These are phyloP conservation scores for Syrphus vitripennis DNA, from an alignment of 2,888 invertebrate species.

Conservation along the genomic window DNA sequence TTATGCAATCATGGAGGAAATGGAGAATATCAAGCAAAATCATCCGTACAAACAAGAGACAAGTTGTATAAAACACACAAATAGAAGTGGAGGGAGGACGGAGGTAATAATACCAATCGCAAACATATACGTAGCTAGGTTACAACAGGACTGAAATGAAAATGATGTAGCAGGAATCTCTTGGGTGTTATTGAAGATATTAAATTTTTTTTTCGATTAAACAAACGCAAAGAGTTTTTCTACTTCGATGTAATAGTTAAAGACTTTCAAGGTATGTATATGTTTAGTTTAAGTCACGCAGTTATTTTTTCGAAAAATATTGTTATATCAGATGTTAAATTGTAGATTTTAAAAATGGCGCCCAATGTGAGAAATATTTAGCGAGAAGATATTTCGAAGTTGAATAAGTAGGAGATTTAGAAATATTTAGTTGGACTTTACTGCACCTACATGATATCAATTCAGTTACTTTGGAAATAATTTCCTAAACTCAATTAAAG, in stretches of 20 bases:
- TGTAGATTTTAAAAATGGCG: not conserved
- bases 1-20: constrained; percentile 66
- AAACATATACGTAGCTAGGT: constrained; percentile 22
- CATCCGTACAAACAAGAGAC: constrained; percentile 32
- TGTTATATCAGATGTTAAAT: not conserved
- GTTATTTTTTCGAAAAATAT: not conserved
- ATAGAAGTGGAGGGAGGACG: not conserved
- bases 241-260: not conserved
- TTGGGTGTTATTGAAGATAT: constrained; percentile 48
- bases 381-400: too few relatives aligned
- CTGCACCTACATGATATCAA: too few relatives aligned
- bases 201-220: constrained; percentile 15
- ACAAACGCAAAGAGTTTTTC: constrained; percentile 4
- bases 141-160: constrained; percentile 59
- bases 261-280: not conserved
- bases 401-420: too few relatives aligned
- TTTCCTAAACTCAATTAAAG: too few relatives aligned
- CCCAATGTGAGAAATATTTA: not conserved
- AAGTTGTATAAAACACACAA: constrained; percentile 23
- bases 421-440: too few relatives aligned
- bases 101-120: constrained; percentile 23
- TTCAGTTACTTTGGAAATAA: too few relatives aligned
- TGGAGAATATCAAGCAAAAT: constrained; percentile 68
- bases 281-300: not conserved
- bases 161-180: constrained; percentile 53